A percentile compares a stretch with the other conserved stretches of the same genome.
Evolutionary conservation across 2,797 vertebrate species (phyloP).

Genomic region (Rhinoraja longicauda): DNA sequence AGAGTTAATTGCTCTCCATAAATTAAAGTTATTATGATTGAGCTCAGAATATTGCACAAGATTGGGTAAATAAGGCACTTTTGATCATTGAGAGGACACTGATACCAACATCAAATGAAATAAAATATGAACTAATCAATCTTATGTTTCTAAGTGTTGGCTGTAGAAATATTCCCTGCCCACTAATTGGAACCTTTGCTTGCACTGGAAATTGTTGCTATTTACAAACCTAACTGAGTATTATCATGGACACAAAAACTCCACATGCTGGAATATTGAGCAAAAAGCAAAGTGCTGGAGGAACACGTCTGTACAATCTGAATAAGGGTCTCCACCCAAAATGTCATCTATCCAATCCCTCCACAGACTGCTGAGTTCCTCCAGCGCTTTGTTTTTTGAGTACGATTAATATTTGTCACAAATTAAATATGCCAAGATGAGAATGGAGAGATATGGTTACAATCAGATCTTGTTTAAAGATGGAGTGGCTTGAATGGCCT

Average conservation of each 20-base stretch:
- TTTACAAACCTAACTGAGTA: neutral
- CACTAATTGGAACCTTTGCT: neutral
- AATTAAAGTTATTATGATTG: neutral
- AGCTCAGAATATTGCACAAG: neutral
- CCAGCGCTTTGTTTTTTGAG: no score
- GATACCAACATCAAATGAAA: neutral
- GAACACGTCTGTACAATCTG: no score
- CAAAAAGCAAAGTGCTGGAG: no score
- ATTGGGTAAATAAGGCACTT: neutral
- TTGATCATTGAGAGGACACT: neutral
- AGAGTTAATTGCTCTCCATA: neutral
- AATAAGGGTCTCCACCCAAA: no score
- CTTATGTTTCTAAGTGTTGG: neutral
- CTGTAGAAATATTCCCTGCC: neutral
- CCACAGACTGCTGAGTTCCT: no score
- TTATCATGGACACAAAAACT: no score
- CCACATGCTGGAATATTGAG: no score
- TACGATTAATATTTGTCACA: neutral
- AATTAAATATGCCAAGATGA: neutral
- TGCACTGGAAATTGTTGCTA: neutral
- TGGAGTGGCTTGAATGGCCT: no score
- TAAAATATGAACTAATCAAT: neutral
- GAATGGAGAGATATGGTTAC: no score
- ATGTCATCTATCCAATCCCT: no score
- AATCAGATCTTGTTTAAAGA: no score